These are phyloP conservation scores for Albula goreensis DNA, from an alignment of 2,113 vertebrate species.

Conservation along the genomic window DNA sequence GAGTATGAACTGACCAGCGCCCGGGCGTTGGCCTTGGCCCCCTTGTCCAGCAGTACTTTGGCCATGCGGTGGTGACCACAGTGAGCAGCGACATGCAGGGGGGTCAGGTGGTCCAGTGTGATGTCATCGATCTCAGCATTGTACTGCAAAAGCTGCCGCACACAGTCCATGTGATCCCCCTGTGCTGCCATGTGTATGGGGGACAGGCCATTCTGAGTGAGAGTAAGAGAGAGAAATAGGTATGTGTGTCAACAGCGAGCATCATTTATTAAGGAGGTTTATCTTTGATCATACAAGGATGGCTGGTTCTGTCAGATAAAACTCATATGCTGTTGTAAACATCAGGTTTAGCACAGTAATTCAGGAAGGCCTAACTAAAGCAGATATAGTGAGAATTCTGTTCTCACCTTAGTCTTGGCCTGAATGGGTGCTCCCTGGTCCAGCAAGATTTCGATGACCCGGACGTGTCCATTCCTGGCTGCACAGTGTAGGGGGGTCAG, in stretches of 20 bases:
- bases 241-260: too few relatives aligned
- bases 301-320: too few relatives aligned
- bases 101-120: slow-evolving; percentile 94
- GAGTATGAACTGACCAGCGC: slow-evolving; percentile 78
- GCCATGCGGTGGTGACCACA: slow-evolving; percentile 94
- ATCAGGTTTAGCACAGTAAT: too few relatives aligned
- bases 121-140: slow-evolving; percentile 93
- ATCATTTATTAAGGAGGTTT: too few relatives aligned
- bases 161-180: slow-evolving; percentile 95
- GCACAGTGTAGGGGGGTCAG: slow-evolving; percentile 97
- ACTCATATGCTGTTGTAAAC: too few relatives aligned
- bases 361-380: too few relatives aligned
- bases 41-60: slow-evolving; percentile 92
- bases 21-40: slow-evolving; percentile 91
- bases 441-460: slow-evolving; percentile 92
- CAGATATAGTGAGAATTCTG: too few relatives aligned
- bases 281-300: too few relatives aligned
- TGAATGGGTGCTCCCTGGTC: slow-evolving; percentile 95
- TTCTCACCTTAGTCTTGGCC: slow-evolving; percentile 93
- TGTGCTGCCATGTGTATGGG: slow-evolving; percentile 98
- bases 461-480: slow-evolving; percentile 90
- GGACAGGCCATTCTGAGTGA: slow-evolving; percentile 85
- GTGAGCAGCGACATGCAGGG: slow-evolving; percentile 94
- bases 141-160: slow-evolving; percentile 89
- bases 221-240: neutral